Evolutionary conservation across 2,113 vertebrate genomes (phyloP), one percentile per base, ranked within the genome.

Genomic region (Apeltes quadracus): DNA sequence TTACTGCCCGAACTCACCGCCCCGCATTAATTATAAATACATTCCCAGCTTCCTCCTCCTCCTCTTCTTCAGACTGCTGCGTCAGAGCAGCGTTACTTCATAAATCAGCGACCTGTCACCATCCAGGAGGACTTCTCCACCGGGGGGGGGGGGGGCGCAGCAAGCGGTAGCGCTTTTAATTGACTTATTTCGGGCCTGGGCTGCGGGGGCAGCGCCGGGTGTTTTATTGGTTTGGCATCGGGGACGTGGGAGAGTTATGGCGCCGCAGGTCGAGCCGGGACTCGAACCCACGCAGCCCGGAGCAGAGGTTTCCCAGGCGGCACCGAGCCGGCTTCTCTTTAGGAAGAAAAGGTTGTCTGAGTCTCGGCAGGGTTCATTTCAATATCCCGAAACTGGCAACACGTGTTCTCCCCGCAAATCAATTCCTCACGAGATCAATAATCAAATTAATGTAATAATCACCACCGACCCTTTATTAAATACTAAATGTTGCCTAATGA

Each of bases 1-100:
- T 84, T 61, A 82, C 69, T 75, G 76, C 82, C 83, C 56, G 12
- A 68, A 74, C 84, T 59, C 69, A 43, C 74, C 58, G 57, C 61
- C 68, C 69, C 54, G 18, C 67, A 56, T 78, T 75, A 76, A 90
- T 79, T 77, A 36, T 79, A 80, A 90, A 84, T 75, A 87, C 87
- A 84, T 88, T 90, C 72, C 88, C 90, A 88, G 78, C 76, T 75
- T 85, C 81, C 41, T 72, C 69, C 56, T 71, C 69, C 34, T 70
- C 62, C 51, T 79, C 66, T 51, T 69, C 54, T 36, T 36, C 29
- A 61, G 61, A 43, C 76, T 57, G 61, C 55, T 65, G 66, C 65
- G n/a, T 78, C 69, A 55, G 72, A 75, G 51, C 59, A 8, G 41
- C 59, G 78, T 75, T 88, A 86, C 86, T 66, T 89, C 78, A 73